Conservation (phyloP, 2,113 vertebrate species). For the Dascyllus trimaculatus region DNA sequence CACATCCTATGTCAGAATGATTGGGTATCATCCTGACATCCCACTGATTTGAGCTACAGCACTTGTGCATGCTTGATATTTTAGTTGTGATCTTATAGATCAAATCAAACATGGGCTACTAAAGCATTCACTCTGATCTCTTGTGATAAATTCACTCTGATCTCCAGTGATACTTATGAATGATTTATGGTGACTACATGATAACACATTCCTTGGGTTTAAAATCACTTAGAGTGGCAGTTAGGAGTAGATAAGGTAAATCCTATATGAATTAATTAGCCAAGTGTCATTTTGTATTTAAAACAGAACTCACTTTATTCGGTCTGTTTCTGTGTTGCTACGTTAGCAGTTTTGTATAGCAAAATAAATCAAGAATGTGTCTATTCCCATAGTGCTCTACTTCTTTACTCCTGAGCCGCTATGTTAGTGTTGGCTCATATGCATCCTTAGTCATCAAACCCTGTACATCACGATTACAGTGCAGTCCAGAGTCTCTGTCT, state of each 20-base stretch:
- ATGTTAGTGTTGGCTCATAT: constrained; percentile 16
- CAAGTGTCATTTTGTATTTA: constrained; percentile 37
- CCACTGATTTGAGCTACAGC: constrained; percentile 46
- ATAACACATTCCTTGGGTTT: constrained; percentile 56
- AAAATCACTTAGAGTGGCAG: constrained; percentile 52
- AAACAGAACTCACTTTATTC: constrained; percentile 28
- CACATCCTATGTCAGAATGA: constrained; percentile 32
- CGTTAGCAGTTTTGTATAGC: constrained; percentile 17
- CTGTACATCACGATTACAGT: neutral
- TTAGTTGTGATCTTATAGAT: constrained; percentile 61
- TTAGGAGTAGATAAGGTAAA: constrained; percentile 37
- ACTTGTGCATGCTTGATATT: constrained; percentile 47
- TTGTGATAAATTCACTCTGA: constrained; percentile 72
- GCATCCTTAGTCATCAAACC: constrained; percentile 22
- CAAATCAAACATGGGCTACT: constrained; percentile 62
- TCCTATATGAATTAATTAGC: constrained; percentile 33
- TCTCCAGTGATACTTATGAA: constrained; percentile 67
- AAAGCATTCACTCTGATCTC: constrained; percentile 68
- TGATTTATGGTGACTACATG: constrained; percentile 66
- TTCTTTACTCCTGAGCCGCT: constrained; percentile 18
- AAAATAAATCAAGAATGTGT: constrained; percentile 42
- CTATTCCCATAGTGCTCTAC: neutral
- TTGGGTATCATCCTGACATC: constrained; percentile 40
- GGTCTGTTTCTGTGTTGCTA: constrained; percentile 3
- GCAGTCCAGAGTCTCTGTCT: constrained; percentile 10